Evolutionary conservation across 2,797 vertebrate genomes (phyloP).

Genomic region (Gymnothorax reevesii): DNA sequence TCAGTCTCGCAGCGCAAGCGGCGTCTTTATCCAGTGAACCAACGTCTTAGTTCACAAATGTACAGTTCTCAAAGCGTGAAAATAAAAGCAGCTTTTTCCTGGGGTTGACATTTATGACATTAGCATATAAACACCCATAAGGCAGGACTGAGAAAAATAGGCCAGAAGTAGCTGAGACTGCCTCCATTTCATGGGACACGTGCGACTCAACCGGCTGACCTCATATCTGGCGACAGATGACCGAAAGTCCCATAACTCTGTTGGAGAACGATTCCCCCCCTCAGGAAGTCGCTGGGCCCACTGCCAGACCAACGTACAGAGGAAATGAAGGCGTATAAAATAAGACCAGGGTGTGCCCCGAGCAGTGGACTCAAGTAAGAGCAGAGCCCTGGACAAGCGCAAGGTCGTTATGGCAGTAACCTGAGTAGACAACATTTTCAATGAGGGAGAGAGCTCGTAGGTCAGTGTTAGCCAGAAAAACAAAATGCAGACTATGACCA

Average conservation of each 20-base stretch:
- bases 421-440: background rate
- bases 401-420: background rate
- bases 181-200: background rate
- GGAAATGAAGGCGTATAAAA: constrained; percentile 52
- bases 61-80: no score
- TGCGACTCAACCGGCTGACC: background rate
- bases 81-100: no score
- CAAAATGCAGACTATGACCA: background rate
- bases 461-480: background rate
- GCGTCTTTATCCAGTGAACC: no score
- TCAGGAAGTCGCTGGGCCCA: constrained; percentile 41
- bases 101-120: no score
- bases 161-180: background rate
- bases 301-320: constrained; percentile 34
- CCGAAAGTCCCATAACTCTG: background rate
- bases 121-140: background rate
- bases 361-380: background rate
- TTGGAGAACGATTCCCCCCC: constrained; percentile 17
- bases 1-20: no score
- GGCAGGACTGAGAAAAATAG: background rate
- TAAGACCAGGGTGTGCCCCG: background rate
- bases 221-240: background rate
- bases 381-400: background rate
- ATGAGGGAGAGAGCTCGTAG: background rate
- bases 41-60: no score